These are phyloP conservation scores for Cloeon dipterum DNA, from an alignment of 2,888 invertebrate genomes.

Conservation along the genomic window DNA sequence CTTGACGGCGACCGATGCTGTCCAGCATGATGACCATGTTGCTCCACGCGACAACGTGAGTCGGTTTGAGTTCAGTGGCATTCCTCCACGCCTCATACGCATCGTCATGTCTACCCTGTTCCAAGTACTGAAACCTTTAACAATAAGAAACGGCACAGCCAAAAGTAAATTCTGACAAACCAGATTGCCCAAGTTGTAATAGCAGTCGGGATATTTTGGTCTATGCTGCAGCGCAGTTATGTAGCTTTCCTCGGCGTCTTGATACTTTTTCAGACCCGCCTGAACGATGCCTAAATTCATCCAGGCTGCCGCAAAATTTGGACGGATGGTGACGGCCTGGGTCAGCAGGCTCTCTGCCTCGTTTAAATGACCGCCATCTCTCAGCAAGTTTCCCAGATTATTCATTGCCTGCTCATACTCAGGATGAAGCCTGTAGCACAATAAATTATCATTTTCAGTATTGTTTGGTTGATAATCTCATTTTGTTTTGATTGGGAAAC, in stretches of 20 bases:
- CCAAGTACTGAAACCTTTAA: slow-evolving; percentile 39
- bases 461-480: too few species aligned
- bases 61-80: slow-evolving; percentile 51
- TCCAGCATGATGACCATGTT: slow-evolving; percentile 72
- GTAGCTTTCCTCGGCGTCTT: slow-evolving; percentile 58
- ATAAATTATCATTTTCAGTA: slow-evolving; percentile 4
- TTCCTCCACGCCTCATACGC: slow-evolving; percentile 66
- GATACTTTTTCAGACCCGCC: slow-evolving; percentile 40
- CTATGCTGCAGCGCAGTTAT: slow-evolving; percentile 52
- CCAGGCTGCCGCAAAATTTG: slow-evolving; percentile 88
- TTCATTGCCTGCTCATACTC: slow-evolving; percentile 83
- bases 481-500: too few species aligned
- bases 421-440: slow-evolving; percentile 45
- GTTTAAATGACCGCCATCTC: slow-evolving; percentile 37
- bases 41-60: slow-evolving; percentile 74
- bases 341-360: slow-evolving; percentile 51
- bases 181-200: slow-evolving; percentile 87
- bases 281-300: slow-evolving; percentile 94
- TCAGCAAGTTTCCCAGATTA: slow-evolving; percentile 69
- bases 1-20: slow-evolving; percentile 40
- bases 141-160: background rate
- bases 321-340: slow-evolving; percentile 41
- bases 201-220: slow-evolving; percentile 70
- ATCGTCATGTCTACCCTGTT: slow-evolving; percentile 41
- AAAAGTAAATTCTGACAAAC: too few species aligned